These are phyloP conservation scores for Lytechinus variegatus DNA, from an alignment of 35 echinoderm and acorn worm genomes.

Conservation along the genomic window DNA sequence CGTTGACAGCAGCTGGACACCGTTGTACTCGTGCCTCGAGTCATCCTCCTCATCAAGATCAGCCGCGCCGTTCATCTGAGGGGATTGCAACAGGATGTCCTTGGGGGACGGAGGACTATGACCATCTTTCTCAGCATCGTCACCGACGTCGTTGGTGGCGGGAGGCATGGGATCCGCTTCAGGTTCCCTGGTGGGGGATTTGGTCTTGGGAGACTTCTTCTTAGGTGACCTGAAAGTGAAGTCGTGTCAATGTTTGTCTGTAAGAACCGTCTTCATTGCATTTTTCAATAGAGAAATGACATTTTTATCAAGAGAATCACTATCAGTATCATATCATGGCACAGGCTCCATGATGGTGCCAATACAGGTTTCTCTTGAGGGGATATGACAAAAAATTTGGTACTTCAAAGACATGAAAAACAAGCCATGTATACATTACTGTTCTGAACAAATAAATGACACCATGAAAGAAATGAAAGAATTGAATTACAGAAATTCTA, in stretches of 20 bases:
- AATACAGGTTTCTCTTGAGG: too few species aligned
- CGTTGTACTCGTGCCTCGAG: constrained; percentile 16
- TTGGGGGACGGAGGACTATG: not conserved
- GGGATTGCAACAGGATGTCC: not conserved
- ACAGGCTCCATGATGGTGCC: too few species aligned
- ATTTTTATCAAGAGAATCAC: too few species aligned
- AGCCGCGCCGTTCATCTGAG: not conserved
- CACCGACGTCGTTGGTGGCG: not conserved
- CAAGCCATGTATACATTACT: too few species aligned
- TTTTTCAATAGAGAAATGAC: too few species aligned
- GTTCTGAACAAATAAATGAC: too few species aligned
- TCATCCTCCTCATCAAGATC: not conserved
- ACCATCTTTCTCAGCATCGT: not conserved
- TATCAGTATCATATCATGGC: too few species aligned
- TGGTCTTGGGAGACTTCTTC: constrained; percentile 27
- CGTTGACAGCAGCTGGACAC: constrained; percentile 19
- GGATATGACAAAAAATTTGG: too few species aligned
- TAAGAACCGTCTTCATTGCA: too few species aligned
- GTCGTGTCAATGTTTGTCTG: not conserved
- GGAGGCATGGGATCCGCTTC: not conserved
- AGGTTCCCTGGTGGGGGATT: not conserved
- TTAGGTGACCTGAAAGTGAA: not conserved
- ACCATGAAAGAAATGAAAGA: too few species aligned
- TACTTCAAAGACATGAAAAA: too few species aligned
- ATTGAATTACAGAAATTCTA: too few species aligned